Evolutionary conservation across 2,797 vertebrate species (phyloP).

Genomic region (Lemur catta): DNA sequence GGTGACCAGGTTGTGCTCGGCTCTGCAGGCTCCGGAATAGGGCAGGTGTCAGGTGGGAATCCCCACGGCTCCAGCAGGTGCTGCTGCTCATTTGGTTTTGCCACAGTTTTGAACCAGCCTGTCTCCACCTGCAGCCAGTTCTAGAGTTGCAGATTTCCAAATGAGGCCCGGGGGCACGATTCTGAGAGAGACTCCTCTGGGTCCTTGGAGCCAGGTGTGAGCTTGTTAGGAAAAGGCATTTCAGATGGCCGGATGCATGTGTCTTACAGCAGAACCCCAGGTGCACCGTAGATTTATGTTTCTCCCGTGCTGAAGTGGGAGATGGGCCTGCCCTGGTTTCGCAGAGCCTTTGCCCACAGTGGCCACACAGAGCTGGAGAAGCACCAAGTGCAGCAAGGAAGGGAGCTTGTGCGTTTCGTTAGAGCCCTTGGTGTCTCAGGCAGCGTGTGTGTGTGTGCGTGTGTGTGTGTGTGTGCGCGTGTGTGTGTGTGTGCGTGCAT

Average conservation of each 20-base stretch:
- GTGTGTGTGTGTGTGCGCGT: background rate
- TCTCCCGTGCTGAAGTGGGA: background rate
- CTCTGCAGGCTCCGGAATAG: background rate
- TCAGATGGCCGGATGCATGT: background rate
- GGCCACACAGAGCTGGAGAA: accelerated
- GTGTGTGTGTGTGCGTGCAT: background rate
- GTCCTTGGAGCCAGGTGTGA: background rate
- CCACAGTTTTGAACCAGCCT: background rate
- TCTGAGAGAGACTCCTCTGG: background rate
- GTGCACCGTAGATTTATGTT: background rate
- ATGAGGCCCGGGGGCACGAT: background rate
- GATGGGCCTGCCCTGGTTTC: background rate
- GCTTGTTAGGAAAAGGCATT: background rate
- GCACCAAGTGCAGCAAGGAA: background rate
- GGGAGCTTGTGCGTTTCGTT: no score
- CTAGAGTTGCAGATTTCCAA: background rate
- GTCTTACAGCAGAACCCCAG: background rate
- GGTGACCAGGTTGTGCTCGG: background rate
- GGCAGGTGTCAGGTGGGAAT: background rate
- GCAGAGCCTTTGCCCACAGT: no score
- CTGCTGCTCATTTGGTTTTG: background rate
- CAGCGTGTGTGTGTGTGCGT: background rate
- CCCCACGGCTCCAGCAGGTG: accelerated
- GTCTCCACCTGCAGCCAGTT: background rate
- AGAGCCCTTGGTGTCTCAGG: background rate